Evolutionary conservation across 2,797 vertebrate species (phyloP).

Genomic region (Tauraco hartlaubi): DNA sequence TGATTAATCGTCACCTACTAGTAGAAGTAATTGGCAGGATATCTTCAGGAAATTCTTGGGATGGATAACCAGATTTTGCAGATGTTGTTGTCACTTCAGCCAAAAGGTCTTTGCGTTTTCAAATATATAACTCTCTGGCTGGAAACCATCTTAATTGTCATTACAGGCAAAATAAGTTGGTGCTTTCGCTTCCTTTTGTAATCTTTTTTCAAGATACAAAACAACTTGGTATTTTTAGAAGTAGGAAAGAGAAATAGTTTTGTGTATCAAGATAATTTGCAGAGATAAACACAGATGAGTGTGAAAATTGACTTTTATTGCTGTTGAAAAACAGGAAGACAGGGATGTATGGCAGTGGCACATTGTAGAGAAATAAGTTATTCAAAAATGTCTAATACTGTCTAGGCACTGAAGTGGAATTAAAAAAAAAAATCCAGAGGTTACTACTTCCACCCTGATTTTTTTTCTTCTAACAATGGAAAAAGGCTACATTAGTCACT

Average conservation of each 20-base stretch:
- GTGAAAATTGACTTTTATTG: constrained; percentile 74
- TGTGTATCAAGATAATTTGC: constrained; percentile 46
- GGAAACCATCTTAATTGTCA: constrained; percentile 33
- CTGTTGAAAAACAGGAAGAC: constrained; percentile 44
- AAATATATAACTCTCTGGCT: constrained; percentile 10
- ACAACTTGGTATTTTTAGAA: constrained; percentile 69
- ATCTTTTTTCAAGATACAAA: constrained; percentile 47
- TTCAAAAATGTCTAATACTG: neutral
- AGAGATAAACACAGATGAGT: constrained; percentile 62
- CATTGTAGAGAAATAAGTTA: neutral
- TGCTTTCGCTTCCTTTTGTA: constrained; percentile 1
- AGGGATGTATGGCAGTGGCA: neutral
- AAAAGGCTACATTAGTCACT: neutral
- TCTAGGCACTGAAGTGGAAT: neutral
- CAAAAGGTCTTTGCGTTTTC: constrained; percentile 58
- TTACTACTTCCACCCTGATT: neutral
- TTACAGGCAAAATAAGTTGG: constrained; percentile 39
- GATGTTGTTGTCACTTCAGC: constrained; percentile 60
- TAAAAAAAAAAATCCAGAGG: neutral
- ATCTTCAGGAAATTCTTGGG: constrained; percentile 74
- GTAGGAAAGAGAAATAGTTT: constrained; percentile 52
- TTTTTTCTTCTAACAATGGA: neutral
- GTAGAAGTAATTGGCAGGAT: constrained; percentile 71
- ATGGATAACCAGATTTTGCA: constrained; percentile 61
- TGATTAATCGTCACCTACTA: constrained; percentile 69